Percentiles rank a stretch among this genome's conserved stretches.
These are phyloP conservation scores for Dorcus hopei DNA, from an alignment of 2,888 invertebrate species.

Conservation along the genomic window DNA sequence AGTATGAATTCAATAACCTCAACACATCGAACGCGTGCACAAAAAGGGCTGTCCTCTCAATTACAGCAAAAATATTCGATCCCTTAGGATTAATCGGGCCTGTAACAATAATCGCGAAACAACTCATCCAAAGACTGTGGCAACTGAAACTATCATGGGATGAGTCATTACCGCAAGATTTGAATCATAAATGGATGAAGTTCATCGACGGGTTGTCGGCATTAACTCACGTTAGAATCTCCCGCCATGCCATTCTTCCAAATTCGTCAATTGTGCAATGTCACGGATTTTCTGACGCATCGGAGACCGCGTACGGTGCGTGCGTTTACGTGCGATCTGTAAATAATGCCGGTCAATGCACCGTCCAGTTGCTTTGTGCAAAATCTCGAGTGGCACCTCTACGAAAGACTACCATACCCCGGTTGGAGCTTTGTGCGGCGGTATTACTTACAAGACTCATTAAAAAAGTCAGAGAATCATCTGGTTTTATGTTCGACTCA, in stretches of 20 bases:
- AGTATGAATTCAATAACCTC: conserved; percentile 5
- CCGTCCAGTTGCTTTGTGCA: neutral
- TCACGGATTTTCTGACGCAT: conserved; percentile 1
- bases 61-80: conserved; percentile 26
- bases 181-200: neutral
- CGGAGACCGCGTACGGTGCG: conserved; percentile 4
- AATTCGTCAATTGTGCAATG: neutral
- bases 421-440: neutral
- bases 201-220: neutral
- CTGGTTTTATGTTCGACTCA: neutral
- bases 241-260: neutral
- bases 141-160: conserved; percentile 23
- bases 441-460: neutral
- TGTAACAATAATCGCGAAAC: conserved; percentile 23
- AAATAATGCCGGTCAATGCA: neutral
- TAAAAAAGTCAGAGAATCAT: neutral
- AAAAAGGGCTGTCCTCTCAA: conserved; percentile 22
- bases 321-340: conserved; percentile 1
- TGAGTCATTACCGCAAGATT: conserved; percentile 16
- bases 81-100: conserved; percentile 26
- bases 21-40: neutral
- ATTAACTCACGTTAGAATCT: neutral
- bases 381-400: neutral
- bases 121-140: conserved; percentile 27
- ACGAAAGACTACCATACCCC: neutral